Base-by-base conservation (phyloP, 2,113 vertebrate genomes). In the Clarias magur region DNA sequence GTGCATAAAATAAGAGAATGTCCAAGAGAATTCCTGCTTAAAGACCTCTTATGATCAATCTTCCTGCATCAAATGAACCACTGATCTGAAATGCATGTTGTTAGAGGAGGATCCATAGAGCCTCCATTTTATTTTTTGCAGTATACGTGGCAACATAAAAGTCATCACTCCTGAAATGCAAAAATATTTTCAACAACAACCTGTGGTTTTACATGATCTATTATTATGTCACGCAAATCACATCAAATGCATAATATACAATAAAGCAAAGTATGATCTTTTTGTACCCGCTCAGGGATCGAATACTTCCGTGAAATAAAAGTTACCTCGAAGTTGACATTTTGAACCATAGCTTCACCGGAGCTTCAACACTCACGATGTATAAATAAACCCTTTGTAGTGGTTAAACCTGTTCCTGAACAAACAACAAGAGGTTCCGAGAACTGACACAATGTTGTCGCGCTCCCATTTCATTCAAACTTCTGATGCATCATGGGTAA, bases 401-500 rank as follows among this genome's bases (percentile, higher is more conserved):
- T 30, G 23, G 67, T 80, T 34, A 34, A 2, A 34, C 10, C 30
- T 42, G 53, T 7, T 27, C 2, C 19, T 80, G 38, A 38, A 25
- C 48, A 42, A 42, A n/a, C 63, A 38, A 70, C 80, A 16, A 25
- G 6, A 19, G 1, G 12, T 9, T 86, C 53, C 53, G 16, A 21
- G 8, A 25, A 15, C 8, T 59, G 68, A 6, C 17, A 27, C 8
- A n/a, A 76, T 42, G 30, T 19, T n/a, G 62, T 70, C 27, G 53
- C 21, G 30, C 7, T 68, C 27, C 8, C 23, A 0, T 27, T 59
- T 80, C 27, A 59, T 53, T 59, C 57, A 80, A 15, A n/a, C 11
- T n/a, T 1, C 85, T 42, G 75, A 23, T 86, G 85, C 76, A 86
- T 86, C 54, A 68, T 86, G 85, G 85, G 27, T 80, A 86, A 86